Evolutionary conservation across 2,113 vertebrate genomes (phyloP).

Genomic region (Diadophis punctatus): DNA sequence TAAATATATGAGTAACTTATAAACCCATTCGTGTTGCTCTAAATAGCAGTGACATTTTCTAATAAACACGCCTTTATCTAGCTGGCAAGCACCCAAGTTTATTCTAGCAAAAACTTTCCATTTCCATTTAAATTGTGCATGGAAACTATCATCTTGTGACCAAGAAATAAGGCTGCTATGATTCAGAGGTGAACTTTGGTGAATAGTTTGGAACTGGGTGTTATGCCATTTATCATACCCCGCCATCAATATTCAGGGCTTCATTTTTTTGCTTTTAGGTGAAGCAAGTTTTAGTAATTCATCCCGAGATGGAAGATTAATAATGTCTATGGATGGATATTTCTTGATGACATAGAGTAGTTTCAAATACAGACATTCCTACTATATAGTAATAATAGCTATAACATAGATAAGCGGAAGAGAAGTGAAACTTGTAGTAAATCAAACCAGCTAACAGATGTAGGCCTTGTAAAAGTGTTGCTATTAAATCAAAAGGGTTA

Average conservation of each 20-base stretch:
- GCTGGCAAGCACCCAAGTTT: conserved; percentile 1
- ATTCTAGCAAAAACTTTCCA: conserved; percentile 21
- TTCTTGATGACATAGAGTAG: neutral
- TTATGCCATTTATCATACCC: neutral
- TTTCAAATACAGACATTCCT: neutral
- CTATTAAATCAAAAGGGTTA: neutral
- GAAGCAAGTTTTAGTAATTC: neutral
- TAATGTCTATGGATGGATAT: neutral
- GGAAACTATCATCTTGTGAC: neutral
- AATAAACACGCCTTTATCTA: neutral
- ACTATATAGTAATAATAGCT: neutral
- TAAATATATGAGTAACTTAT: neutral
- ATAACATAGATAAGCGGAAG: neutral
- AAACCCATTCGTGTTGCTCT: neutral
- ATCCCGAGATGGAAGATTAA: neutral
- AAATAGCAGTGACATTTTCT: conserved; percentile 27
- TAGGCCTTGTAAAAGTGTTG: neutral
- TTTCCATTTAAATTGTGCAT: conserved; percentile 41
- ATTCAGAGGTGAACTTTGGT: neutral
- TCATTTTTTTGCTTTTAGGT: neutral
- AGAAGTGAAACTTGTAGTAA: neutral
- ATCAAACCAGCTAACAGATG: neutral
- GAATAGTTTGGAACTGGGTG: neutral
- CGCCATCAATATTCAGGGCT: neutral
- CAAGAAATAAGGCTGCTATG: neutral